These are phyloP conservation scores for Actinia equina DNA, from an alignment of 64 coral and sea anemone genomes.

Conservation along the genomic window DNA sequence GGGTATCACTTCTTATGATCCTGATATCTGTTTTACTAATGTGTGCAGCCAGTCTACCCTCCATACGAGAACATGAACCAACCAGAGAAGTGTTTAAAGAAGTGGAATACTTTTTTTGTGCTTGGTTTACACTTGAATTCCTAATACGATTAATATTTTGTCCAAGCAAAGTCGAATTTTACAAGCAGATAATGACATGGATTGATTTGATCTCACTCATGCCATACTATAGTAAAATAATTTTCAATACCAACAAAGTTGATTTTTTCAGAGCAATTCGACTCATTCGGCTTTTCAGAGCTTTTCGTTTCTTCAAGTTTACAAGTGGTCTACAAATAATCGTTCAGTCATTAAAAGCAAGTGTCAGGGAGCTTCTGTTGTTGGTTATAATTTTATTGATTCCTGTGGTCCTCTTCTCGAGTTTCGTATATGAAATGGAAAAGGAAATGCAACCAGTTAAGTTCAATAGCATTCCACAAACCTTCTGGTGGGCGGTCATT, in stretches of 20 bases:
- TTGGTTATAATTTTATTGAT: conserved; percentile 79
- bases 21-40: conserved; percentile 56
- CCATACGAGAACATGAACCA: neutral
- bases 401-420: conserved; percentile 77
- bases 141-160: conserved; percentile 55
- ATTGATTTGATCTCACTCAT: conserved; percentile 75
- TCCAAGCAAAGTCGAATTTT: conserved; percentile 59
- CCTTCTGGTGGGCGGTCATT: conserved; percentile 95
- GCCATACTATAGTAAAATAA: conserved; percentile 60
- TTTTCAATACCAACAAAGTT: neutral
- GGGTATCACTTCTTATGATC: conserved; percentile 80
- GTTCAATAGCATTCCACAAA: conserved; percentile 66
- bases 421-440: conserved; percentile 81
- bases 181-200: conserved; percentile 79
- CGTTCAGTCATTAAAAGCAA: conserved; percentile 88
- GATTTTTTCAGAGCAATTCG: conserved; percentile 60
- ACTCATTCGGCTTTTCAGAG: conserved; percentile 73
- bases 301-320: conserved; percentile 72
- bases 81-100: neutral
- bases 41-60: conserved; percentile 40
- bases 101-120: conserved; percentile 70
- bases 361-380: conserved; percentile 70
- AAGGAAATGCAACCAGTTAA: neutral
- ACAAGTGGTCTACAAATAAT: conserved; percentile 92
- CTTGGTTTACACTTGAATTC: conserved; percentile 81